These are phyloP conservation scores for Chiloscyllium punctatum DNA, from an alignment of 2,797 vertebrate genomes.

Conservation along the genomic window DNA sequence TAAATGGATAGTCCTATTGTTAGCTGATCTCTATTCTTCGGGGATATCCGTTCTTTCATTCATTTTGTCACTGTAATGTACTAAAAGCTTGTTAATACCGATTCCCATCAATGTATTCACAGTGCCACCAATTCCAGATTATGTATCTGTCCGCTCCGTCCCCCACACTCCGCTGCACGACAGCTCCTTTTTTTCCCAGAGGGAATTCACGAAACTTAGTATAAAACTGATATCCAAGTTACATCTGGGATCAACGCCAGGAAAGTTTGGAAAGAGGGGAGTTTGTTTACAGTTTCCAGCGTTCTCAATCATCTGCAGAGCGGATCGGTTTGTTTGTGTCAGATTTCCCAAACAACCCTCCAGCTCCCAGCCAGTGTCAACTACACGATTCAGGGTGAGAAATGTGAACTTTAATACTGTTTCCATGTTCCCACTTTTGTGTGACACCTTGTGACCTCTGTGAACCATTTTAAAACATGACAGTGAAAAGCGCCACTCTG, in stretches of 20 bases:
- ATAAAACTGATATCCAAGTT: neutral
- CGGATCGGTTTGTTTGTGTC: neutral
- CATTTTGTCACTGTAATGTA: neutral
- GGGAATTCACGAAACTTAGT: neutral
- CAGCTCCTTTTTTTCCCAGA: neutral
- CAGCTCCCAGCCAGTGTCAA: neutral
- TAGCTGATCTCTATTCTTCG: too few relatives aligned
- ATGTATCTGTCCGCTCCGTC: neutral
- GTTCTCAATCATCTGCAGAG: neutral
- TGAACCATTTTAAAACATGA: too few relatives aligned
- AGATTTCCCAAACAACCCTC: neutral
- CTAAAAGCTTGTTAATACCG: neutral
- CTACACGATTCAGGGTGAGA: neutral
- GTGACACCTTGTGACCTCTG: too few relatives aligned
- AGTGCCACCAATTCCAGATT: neutral
- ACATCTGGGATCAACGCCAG: neutral
- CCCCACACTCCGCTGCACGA: neutral
- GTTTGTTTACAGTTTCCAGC: neutral
- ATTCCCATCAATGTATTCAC: neutral
- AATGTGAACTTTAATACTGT: too few relatives aligned
- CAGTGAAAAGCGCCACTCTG: too few relatives aligned
- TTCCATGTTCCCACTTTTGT: too few relatives aligned
- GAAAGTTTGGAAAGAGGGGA: neutral
- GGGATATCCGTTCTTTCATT: too few relatives aligned
- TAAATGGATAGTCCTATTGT: too few relatives aligned